phyloP scores from a whole-genome alignment of 1,140 invertebrate genomes.

The Belonocnema kinseyi region DNA sequence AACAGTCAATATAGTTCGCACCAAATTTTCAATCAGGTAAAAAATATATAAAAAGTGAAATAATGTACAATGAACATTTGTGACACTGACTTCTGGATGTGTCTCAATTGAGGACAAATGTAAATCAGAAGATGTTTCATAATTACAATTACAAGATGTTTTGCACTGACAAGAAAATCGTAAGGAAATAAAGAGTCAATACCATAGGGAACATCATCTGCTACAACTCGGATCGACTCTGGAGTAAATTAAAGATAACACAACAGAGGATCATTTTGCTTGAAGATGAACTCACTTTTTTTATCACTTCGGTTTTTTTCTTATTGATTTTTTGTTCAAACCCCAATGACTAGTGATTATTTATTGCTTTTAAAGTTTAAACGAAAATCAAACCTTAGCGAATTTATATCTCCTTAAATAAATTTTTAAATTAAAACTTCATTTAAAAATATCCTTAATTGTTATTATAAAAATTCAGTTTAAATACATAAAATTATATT shows the following conservation, averaged over 20 bases:
- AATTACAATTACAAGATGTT: not conserved
- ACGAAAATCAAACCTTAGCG: no score
- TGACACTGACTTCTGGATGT: no score
- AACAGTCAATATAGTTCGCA: not conserved
- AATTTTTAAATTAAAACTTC: conserved; percentile 42
- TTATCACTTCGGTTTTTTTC: conserved; percentile 18
- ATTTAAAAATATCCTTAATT: not conserved
- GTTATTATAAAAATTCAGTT: not conserved
- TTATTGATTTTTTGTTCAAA: conserved; percentile 63
- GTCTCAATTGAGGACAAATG: no score
- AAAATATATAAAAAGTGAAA: no score
- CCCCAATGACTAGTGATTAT: conserved; percentile 54
- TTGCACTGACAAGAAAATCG: not conserved
- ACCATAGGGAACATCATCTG: not conserved
- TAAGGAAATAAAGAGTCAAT: not conserved
- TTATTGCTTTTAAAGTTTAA: no score
- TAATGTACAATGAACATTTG: no score
- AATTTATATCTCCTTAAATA: conserved; percentile 42
- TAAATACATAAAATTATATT: not conserved
- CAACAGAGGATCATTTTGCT: conserved; percentile 22
- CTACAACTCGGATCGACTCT: not conserved
- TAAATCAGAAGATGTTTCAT: no score
- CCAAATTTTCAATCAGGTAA: not conserved
- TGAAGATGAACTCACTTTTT: conserved; percentile 1
- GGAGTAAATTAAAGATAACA: conserved; percentile 17